Percentiles rank a stretch among this genome's conserved stretches.
Evolutionary conservation across 2,888 invertebrate genomes (phyloP).

Genomic region (Patella depressa): DNA sequence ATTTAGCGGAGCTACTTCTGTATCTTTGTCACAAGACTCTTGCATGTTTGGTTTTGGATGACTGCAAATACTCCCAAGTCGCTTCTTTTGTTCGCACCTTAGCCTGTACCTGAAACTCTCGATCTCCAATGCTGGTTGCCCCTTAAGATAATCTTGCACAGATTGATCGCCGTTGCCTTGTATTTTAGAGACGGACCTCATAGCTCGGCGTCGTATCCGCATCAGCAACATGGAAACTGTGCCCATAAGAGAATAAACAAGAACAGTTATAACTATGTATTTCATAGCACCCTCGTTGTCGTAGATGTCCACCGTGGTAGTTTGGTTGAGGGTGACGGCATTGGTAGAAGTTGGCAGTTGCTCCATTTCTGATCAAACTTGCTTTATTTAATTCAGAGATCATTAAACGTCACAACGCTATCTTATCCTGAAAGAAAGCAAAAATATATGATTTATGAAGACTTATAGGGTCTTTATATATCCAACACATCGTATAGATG

Average conservation of each 20-base stretch:
- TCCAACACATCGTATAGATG: too few species aligned
- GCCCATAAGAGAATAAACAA: conserved; percentile 38
- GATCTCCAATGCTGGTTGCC: neutral
- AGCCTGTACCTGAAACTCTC: neutral
- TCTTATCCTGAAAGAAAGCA: too few species aligned
- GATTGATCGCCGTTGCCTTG: neutral
- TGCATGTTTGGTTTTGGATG: too few species aligned
- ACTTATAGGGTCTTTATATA: too few species aligned
- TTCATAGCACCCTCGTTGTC: conserved; percentile 38
- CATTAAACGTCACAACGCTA: too few species aligned
- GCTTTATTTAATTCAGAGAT: too few species aligned
- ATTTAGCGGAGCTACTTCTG: too few species aligned
- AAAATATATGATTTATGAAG: too few species aligned
- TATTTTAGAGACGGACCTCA: neutral
- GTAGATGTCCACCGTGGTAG: conserved; percentile 14
- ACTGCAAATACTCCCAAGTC: neutral
- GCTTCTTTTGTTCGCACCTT: neutral
- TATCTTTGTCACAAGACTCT: too few species aligned
- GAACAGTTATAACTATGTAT: conserved; percentile 34
- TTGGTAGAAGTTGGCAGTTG: too few species aligned
- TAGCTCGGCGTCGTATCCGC: conserved; percentile 27
- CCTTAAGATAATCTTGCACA: neutral
- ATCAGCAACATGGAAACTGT: conserved; percentile 32
- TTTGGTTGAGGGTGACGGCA: too few species aligned
- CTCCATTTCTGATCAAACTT: too few species aligned